phyloP scores from a whole-genome alignment of 1,140 invertebrate species.

The Philopotamus ludificatus region DNA sequence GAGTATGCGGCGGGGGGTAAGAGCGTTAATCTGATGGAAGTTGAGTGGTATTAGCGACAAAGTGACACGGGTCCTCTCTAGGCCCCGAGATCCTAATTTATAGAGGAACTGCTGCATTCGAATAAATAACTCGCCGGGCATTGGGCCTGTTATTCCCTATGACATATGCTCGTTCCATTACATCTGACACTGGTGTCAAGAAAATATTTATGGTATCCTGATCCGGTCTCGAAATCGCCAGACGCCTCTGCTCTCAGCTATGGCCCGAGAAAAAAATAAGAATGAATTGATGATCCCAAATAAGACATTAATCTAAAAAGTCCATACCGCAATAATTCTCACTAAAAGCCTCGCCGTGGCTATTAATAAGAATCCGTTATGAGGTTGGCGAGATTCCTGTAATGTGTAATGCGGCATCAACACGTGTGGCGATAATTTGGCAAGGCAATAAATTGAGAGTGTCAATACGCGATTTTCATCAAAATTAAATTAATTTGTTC shows the following conservation, averaged over 20 bases:
- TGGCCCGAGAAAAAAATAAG: background rate
- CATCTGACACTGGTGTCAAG: slow-evolving; percentile 21
- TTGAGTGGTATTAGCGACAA: slow-evolving; percentile 39
- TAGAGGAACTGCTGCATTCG: slow-evolving; percentile 21
- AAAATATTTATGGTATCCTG: slow-evolving; percentile 28
- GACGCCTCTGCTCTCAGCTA: slow-evolving; percentile 4
- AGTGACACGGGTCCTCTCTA: slow-evolving; percentile 33
- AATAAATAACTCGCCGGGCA: slow-evolving; percentile 3
- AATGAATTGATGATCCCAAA: slow-evolving; percentile 25
- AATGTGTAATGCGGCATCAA: too few relatives aligned
- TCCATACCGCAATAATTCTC: background rate
- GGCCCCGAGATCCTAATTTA: slow-evolving; percentile 27
- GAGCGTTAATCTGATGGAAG: slow-evolving; percentile 38
- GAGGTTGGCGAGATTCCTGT: too few relatives aligned
- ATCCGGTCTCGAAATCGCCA: slow-evolving; percentile 1
- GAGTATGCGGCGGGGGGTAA: background rate
- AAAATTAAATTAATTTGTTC: too few relatives aligned
- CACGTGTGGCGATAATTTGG: too few relatives aligned
- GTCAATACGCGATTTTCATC: too few relatives aligned
- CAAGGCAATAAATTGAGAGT: too few relatives aligned
- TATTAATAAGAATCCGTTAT: slow-evolving; percentile 2
- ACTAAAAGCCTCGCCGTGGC: slow-evolving; percentile 12
- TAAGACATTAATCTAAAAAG: slow-evolving; percentile 23
- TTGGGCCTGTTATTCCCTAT: slow-evolving; percentile 17
- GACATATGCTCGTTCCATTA: slow-evolving; percentile 26